Percentiles rank a stretch among this genome's conserved stretches.
These are phyloP conservation scores for Onychostruthus taczanowskii DNA, from an alignment of 2,113 vertebrate genomes.

Conservation along the genomic window DNA sequence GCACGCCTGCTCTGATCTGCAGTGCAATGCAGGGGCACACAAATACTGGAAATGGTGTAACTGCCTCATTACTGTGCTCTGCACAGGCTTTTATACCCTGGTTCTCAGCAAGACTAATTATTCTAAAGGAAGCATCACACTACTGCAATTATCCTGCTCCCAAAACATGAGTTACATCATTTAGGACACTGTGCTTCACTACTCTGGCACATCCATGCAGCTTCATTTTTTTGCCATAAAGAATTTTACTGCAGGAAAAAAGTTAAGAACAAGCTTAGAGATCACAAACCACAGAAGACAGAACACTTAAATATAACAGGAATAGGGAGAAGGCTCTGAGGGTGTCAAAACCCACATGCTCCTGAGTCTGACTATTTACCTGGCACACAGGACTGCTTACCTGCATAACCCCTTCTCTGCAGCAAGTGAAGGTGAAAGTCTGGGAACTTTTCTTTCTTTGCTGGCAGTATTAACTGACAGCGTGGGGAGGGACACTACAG, in stretches of 20 bases:
- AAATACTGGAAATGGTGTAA: slow-evolving; percentile 54
- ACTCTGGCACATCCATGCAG: neutral
- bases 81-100: slow-evolving; percentile 33
- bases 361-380: neutral
- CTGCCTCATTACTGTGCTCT: slow-evolving; percentile 32
- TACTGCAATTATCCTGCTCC: slow-evolving; percentile 53
- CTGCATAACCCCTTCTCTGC: neutral
- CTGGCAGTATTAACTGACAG: neutral
- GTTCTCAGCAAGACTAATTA: slow-evolving; percentile 58
- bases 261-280: neutral
- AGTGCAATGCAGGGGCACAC: neutral
- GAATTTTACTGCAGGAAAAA: neutral
- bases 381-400: neutral
- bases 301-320: neutral
- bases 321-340: neutral
- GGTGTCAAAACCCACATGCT: neutral
- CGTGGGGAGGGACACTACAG: neutral
- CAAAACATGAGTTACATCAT: slow-evolving; percentile 57
- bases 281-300: neutral
- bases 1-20: slow-evolving; percentile 14
- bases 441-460: neutral
- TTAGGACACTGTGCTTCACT: slow-evolving; percentile 34
- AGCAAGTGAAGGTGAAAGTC: neutral
- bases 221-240: slow-evolving; percentile 5
- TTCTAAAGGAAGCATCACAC: slow-evolving; percentile 42